These are phyloP conservation scores for Drosophila oshimai DNA, from an alignment of 1,140 invertebrate genomes.

Conservation along the genomic window DNA sequence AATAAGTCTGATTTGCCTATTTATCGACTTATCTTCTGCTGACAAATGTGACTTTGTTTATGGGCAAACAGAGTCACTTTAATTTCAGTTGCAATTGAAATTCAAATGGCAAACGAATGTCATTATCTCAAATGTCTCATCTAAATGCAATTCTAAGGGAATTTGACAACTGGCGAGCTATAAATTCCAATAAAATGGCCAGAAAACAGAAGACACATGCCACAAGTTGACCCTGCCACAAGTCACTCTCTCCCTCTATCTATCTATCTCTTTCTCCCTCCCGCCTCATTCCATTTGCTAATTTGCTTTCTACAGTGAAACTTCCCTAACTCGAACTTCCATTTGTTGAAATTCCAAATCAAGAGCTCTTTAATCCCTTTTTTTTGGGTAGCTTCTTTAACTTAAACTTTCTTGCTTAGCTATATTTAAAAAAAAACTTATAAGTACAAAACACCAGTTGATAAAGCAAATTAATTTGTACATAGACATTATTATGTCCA, in stretches of 20 bases:
- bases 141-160: slow-evolving; percentile 30
- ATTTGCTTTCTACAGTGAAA: slow-evolving; percentile 32
- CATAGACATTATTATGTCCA: no score
- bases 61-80: slow-evolving; percentile 70
- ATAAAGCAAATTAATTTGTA: no score
- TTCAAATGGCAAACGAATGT: slow-evolving; percentile 62
- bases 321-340: neutral
- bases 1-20: slow-evolving; percentile 13
- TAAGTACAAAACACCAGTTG: no score
- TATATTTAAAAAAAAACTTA: no score
- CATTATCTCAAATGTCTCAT: slow-evolving; percentile 59
- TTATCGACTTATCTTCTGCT: slow-evolving; percentile 8
- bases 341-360: no score
- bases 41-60: slow-evolving; percentile 44
- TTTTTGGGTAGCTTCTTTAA: no score
- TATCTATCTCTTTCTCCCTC: no score
- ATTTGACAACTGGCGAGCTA: slow-evolving; percentile 37
- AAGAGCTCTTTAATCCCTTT: no score
- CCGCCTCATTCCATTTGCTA: slow-evolving; percentile 52
- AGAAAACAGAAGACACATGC: slow-evolving; percentile 35
- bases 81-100: slow-evolving; percentile 72
- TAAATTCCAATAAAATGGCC: slow-evolving; percentile 74
- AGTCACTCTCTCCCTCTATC: no score
- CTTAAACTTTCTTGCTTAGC: no score
- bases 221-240: slow-evolving; percentile 37